Conservation (phyloP, 2,888 invertebrate genomes). For the Sphinx pinastri region DNA sequence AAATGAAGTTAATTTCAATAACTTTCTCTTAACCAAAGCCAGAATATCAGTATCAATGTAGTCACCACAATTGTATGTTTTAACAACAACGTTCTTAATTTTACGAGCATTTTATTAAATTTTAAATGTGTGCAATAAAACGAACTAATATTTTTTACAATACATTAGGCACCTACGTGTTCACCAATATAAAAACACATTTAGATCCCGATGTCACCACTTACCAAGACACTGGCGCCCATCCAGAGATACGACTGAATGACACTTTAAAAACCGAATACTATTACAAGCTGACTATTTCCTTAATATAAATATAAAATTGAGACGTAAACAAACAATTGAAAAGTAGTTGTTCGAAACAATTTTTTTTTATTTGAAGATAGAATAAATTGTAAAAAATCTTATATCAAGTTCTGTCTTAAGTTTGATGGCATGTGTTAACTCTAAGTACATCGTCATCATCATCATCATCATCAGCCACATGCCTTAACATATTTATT, state of each 20-base stretch:
- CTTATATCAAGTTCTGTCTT: neutral
- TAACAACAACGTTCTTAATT: slow-evolving; percentile 15
- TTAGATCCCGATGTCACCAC: slow-evolving; percentile 2
- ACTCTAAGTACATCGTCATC: too few relatives aligned
- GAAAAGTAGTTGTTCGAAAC: neutral
- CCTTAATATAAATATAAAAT: neutral
- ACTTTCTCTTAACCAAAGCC: neutral
- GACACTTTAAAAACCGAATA: slow-evolving; percentile 7
- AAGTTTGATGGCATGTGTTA: neutral
- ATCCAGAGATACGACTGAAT: slow-evolving; percentile 23
- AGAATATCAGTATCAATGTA: neutral
- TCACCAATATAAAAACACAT: neutral
- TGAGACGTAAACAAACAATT: slow-evolving; percentile 14
- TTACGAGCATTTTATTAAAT: slow-evolving; percentile 18
- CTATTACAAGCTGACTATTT: slow-evolving; percentile 11
- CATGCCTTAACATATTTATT: too few relatives aligned
- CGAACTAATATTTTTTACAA: slow-evolving; percentile 17
- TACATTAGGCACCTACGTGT: slow-evolving; percentile 16
- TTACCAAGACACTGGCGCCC: neutral
- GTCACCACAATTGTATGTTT: neutral
- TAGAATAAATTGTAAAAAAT: neutral
- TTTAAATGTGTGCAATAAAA: slow-evolving; percentile 12
- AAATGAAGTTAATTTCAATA: too few relatives aligned
- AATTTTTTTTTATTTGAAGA: neutral
- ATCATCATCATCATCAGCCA: too few relatives aligned